These are phyloP conservation scores for Melikaiella ostensackeni DNA, from an alignment of 2,888 invertebrate genomes.

Conservation along the genomic window DNA sequence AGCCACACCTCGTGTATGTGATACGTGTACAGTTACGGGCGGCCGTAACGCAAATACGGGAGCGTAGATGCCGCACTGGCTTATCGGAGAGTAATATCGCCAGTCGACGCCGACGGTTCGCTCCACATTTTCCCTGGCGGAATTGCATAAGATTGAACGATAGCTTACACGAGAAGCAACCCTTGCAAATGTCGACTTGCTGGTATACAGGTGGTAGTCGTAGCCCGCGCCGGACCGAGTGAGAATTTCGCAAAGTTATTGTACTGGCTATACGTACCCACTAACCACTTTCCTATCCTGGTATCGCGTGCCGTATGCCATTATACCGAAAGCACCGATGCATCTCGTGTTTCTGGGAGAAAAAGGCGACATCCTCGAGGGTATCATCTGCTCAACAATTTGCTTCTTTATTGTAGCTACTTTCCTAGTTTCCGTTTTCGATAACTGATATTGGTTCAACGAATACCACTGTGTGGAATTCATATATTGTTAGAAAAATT, in stretches of 20 bases:
- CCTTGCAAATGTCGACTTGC: conserved; percentile 23
- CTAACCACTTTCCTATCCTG: conserved; percentile 49
- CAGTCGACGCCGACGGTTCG: conserved; percentile 57
- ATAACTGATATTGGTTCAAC: background rate
- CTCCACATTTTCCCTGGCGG: conserved; percentile 70
- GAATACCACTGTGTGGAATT: background rate
- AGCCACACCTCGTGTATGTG: too few relatives aligned
- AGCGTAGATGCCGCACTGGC: conserved; percentile 47
- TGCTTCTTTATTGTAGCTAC: conserved; percentile 1
- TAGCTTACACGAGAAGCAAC: conserved; percentile 66
- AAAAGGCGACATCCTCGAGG: conserved; percentile 31
- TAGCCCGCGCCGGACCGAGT: conserved; percentile 46
- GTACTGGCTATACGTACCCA: conserved; percentile 49
- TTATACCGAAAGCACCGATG: conserved; percentile 46
- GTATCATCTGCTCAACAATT: conserved; percentile 29
- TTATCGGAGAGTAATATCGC: conserved; percentile 63
- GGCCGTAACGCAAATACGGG: conserved; percentile 46
- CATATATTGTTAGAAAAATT: background rate
- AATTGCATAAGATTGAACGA: conserved; percentile 73
- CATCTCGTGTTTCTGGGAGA: conserved; percentile 27
- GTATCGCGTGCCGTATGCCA: conserved; percentile 62
- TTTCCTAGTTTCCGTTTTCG: background rate
- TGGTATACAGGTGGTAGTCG: conserved; percentile 39
- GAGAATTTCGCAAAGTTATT: conserved; percentile 65
- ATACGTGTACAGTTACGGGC: conserved; percentile 22